Base-by-base conservation (phyloP, 2,888 invertebrate species). In the Dryobotodes eremita region DNA sequence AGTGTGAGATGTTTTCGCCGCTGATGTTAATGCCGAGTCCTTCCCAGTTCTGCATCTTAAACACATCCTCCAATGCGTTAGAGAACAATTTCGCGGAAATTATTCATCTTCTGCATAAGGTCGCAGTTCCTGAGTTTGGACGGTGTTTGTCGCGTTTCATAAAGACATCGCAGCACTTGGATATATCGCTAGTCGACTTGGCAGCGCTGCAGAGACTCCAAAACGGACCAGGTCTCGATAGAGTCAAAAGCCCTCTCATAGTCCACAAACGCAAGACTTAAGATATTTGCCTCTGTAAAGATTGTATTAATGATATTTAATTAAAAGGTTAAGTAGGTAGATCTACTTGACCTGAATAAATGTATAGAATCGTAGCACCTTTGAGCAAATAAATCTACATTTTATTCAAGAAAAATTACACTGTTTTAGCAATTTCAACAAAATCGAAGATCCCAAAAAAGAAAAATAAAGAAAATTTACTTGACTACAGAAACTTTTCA, bases 401-500 rank as follows among this genome's bases (percentile, higher is more conserved):
- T 46, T 46, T 46, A 46, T 46, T 46, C 10, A 10, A 46, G 10
- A 46, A 46, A 48, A 66, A 11, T 17, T 26, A 23, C 1, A 48
- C 6, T 26, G n/a, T 17, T n/a, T 62, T 23, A 48, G 48, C 0
- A n/a, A 55, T 77, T 26, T 46, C 11, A 46, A 64, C 15, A 46
- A 36, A 46, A 42, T 59, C 17, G 17, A 1, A 20, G 23, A 17
- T 13, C 15, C 4, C 7, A 26, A 15, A 50, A 46, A 53, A 8
- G n/a, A 42, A 73, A 2, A 42, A n/a, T 5, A 81, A n/a, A 48
- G 26, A 15, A 11, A 70, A 46, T 65, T 50, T 23, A 31, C 15
- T 61, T 46, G 46, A 46, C 46, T 20, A 55, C 46, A 57, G 20
- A 48, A 82, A 64, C 50, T 86, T 77, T 71, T 80, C 73, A 78